These are phyloP conservation scores for Diogma glabrata DNA, from an alignment of 2,888 invertebrate genomes.

Conservation along the genomic window DNA sequence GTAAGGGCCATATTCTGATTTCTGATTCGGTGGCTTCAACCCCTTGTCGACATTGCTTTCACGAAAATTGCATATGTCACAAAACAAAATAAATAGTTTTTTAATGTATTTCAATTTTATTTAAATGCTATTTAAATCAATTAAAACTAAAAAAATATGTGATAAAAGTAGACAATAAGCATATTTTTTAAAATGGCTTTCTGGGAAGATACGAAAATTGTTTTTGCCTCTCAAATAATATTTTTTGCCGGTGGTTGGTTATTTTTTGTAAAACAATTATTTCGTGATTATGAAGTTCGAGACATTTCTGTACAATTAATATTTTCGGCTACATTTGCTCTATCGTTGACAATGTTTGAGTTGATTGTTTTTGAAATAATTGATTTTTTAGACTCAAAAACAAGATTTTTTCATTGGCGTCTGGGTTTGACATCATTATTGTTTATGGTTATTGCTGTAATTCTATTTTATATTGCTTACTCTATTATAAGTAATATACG, in stretches of 20 bases:
- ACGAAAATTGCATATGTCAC: too few relatives aligned
- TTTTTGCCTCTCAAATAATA: slow-evolving; percentile 73
- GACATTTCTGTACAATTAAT: slow-evolving; percentile 88
- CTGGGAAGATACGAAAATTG: slow-evolving; percentile 69
- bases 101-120: too few relatives aligned
- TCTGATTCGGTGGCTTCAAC: too few relatives aligned
- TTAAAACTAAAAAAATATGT: too few relatives aligned
- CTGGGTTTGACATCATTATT: slow-evolving; percentile 80
- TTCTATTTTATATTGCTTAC: slow-evolving; percentile 95
- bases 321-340: slow-evolving; percentile 89
- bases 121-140: too few relatives aligned
- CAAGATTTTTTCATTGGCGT: slow-evolving; percentile 69
- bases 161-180: too few relatives aligned
- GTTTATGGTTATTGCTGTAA: slow-evolving; percentile 87
- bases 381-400: slow-evolving; percentile 85
- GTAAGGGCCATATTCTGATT: too few relatives aligned
- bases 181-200: slow-evolving; percentile 77
- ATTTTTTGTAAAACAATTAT: slow-evolving; percentile 94
- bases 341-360: slow-evolving; percentile 98
- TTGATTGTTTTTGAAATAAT: slow-evolving; percentile 98
- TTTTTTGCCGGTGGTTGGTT: slow-evolving; percentile 97
- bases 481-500: slow-evolving; percentile 83
- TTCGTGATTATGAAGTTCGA: slow-evolving; percentile 94
- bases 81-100: too few relatives aligned
- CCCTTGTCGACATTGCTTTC: too few relatives aligned